These are phyloP conservation scores for Gryon sp. DNA, from an alignment of 1,140 invertebrate species.

Conservation along the genomic window DNA sequence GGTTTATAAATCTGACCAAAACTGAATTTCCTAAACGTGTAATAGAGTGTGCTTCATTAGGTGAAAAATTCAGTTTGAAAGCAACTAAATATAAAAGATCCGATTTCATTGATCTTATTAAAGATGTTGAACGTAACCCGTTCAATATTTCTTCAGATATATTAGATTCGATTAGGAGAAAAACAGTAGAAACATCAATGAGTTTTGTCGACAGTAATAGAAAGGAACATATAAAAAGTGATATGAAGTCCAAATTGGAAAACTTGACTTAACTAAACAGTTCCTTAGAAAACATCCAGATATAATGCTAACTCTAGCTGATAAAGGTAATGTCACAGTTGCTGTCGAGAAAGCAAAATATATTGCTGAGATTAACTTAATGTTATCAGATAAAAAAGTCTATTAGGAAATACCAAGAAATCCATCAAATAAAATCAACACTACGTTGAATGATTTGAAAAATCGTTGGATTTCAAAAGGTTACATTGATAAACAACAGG, in stretches of 20 bases:
- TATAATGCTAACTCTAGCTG: conserved; percentile 6
- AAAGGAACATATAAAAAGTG: no score
- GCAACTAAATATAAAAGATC: background rate
- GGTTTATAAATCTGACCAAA: background rate
- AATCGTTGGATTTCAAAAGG: background rate
- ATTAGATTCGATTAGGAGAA: no score
- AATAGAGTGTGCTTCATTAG: background rate
- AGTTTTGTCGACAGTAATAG: no score
- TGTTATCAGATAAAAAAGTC: conserved; percentile 3
- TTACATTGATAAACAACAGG: background rate
- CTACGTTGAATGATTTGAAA: background rate
- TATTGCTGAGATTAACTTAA: background rate
- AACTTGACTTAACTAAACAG: background rate
- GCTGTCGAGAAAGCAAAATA: conserved; percentile 5
- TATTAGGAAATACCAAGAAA: background rate
- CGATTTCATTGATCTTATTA: background rate
- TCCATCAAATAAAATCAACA: background rate
- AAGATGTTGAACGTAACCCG: background rate
- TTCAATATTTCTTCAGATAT: background rate
- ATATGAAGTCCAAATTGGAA: background rate
- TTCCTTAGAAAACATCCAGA: background rate
- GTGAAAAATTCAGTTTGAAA: background rate
- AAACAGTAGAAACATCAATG: background rate
- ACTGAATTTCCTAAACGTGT: background rate
- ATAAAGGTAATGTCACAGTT: no score